phyloP scores from a whole-genome alignment of 2,113 vertebrate species.

The Lates calcarifer region DNA sequence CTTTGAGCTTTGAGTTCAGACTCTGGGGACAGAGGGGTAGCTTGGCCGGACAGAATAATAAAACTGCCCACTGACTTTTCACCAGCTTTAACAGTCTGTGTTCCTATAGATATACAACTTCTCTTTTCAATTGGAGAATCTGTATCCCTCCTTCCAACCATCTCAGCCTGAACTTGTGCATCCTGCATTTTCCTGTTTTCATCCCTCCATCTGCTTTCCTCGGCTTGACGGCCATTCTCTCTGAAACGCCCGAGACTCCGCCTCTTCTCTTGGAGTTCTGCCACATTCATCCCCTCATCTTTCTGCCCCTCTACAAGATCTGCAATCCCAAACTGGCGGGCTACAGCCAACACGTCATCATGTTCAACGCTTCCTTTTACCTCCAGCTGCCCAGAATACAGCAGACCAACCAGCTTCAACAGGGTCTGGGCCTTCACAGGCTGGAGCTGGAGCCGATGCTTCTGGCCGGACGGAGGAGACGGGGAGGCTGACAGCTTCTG shows the following conservation, averaged over 20 bases:
- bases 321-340: constrained; percentile 84
- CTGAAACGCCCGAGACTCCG: neutral
- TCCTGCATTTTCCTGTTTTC: constrained; percentile 49
- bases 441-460: constrained; percentile 83
- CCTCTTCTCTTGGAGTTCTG: neutral
- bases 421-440: constrained; percentile 84
- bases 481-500: constrained; percentile 79
- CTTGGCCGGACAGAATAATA: neutral
- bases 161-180: constrained; percentile 40
- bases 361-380: constrained; percentile 81
- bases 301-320: constrained; percentile 74
- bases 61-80: neutral
- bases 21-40: neutral
- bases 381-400: constrained; percentile 90
- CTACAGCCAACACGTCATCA: constrained; percentile 86
- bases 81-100: constrained; percentile 37
- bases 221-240: neutral
- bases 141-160: neutral
- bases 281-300: constrained; percentile 16
- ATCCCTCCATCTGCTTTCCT: constrained; percentile 22
- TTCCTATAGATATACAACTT: constrained; percentile 42
- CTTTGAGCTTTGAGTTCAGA: neutral
- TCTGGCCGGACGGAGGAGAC: constrained; percentile 67
- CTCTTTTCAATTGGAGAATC: neutral
- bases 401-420: constrained; percentile 88